These are phyloP conservation scores for Drosophila nigromelanica DNA, from an alignment of 1,140 invertebrate species.

Conservation along the genomic window DNA sequence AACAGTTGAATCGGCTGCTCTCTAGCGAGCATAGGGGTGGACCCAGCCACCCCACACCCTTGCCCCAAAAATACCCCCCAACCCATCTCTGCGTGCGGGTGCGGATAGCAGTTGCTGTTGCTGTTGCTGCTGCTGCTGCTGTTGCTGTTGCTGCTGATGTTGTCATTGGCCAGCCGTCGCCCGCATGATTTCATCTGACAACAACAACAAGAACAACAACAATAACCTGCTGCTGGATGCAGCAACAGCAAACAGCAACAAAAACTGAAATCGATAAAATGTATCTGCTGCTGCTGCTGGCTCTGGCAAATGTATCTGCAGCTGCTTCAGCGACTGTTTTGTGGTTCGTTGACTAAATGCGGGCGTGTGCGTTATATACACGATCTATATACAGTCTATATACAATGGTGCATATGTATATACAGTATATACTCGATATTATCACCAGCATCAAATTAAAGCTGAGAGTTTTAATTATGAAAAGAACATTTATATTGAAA, in stretches of 20 bases:
- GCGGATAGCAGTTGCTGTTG: background rate
- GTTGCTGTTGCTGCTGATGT: constrained; percentile 49
- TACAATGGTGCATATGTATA: constrained; percentile 27
- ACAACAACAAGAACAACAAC: constrained; percentile 34
- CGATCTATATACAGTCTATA: background rate
- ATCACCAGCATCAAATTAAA: no score
- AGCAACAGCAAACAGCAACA: constrained; percentile 28
- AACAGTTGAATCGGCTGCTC: constrained; percentile 26
- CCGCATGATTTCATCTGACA: constrained; percentile 76
- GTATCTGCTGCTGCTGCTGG: constrained; percentile 32
- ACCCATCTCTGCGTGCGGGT: constrained; percentile 7
- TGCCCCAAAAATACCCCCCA: background rate
- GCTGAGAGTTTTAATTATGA: no score
- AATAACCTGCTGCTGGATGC: constrained; percentile 58
- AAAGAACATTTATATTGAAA: no score
- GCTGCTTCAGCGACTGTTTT: constrained; percentile 56
- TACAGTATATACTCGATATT: background rate
- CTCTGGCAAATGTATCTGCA: constrained; percentile 60
- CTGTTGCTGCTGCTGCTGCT: constrained; percentile 11
- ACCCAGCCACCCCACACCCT: background rate
- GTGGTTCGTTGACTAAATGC: constrained; percentile 79
- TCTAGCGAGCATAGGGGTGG: constrained; percentile 56
- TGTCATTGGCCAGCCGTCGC: constrained; percentile 60
- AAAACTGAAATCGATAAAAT: constrained; percentile 44
- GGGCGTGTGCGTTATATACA: constrained; percentile 64